Base-by-base conservation (phyloP, 2,888 invertebrate genomes). In the Netelia melanura region DNA sequence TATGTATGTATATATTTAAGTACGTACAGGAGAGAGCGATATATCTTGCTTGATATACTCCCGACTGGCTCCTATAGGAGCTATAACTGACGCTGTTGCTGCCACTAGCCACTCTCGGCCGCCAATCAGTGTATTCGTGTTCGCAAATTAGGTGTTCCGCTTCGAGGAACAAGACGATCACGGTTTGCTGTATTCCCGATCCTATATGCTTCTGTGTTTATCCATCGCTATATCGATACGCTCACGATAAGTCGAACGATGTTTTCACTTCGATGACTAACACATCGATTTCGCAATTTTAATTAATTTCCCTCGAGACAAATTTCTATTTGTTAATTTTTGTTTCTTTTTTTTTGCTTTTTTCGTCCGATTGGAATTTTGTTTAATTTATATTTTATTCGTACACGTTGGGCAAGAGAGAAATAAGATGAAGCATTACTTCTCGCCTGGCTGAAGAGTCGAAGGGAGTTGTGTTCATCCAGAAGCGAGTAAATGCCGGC, bases 91-190 rank as follows among this genome's bases (percentile, higher is more conserved):
- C 65, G 25, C 65, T 67, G 17, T 43, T 65, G 75, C 70, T 61
- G 77, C 43, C n/a, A 76, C 67, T 78, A 64, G 70, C 30, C 30
- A 56, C 17, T 17, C 72, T 72, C 78, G 58, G 79, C 75, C 79
- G 38, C 80, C 83, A 83, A 83, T 83, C 83, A 83, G 79, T 71
- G 75, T 56, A 14, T 61, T 75, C 83, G 79, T 83, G 80, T 83
- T 80, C 83, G 79, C 83, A 83, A 83, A 83, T 83, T 83, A 83
- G 83, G 83, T 71, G 83, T 83, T 83, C 83, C 83, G 83, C 83
- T 83, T 80, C 75, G 79, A 54, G 79, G 71, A 76, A 80, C 79
- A 30, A 83, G 71, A 83, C 83, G 74, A 71, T 83, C 70, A 77
- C 44, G 77, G 77, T 81, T 74, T 48, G 44, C 71, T 48, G 56